These are phyloP conservation scores for Geodia barretti DNA, from an alignment of 37 sponge, comb jelly and placozoan genomes.

Conservation along the genomic window DNA sequence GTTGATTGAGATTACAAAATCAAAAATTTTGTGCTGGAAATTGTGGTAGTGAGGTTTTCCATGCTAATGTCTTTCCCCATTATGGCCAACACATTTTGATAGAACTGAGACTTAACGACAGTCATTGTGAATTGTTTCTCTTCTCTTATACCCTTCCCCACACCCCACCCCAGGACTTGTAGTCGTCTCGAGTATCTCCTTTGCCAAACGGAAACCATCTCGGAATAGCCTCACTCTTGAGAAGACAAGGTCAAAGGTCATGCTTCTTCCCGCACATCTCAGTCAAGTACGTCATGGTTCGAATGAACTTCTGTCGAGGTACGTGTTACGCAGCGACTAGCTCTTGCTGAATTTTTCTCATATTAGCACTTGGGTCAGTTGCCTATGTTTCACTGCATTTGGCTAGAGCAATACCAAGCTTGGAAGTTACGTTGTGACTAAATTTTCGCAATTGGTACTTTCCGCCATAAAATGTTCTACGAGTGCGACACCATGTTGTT, in stretches of 20 bases:
- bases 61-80: no score
- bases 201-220: slow-evolving; percentile 81
- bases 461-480: no score
- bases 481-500: no score
- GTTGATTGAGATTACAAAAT: no score
- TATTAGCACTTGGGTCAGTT: neutral
- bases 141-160: neutral
- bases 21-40: no score
- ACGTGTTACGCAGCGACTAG: neutral
- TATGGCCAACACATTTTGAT: no score
- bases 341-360: neutral
- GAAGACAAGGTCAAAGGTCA: slow-evolving; percentile 4
- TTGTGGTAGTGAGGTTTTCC: no score
- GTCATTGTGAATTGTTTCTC: neutral
- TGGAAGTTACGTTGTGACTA: no score
- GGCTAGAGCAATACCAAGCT: no score
- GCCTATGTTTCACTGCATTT: no score
- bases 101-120: no score
- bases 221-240: slow-evolving; percentile 57
- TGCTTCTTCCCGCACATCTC: slow-evolving; percentile 87
- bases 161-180: slow-evolving; percentile 72
- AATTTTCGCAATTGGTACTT: no score
- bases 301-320: slow-evolving; percentile 76
- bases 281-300: slow-evolving; percentile 74
- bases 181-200: slow-evolving; percentile 72